These are phyloP conservation scores for Eubasilissa regina DNA, from an alignment of 1,140 invertebrate genomes.

Conservation along the genomic window DNA sequence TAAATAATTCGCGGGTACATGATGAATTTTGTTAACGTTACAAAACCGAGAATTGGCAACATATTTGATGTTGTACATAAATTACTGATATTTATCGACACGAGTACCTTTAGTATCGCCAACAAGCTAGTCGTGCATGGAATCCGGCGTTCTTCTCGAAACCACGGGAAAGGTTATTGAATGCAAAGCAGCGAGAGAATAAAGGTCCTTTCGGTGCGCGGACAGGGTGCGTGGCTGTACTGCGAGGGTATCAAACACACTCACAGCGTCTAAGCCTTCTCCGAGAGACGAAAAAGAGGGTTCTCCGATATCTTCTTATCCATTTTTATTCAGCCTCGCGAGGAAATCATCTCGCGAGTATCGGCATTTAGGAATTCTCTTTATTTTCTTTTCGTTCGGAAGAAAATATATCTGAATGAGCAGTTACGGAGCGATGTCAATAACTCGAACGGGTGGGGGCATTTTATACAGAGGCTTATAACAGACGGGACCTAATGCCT, in stretches of 20 bases:
- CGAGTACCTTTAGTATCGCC: too few species aligned
- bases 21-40: too few species aligned
- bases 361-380: slow-evolving; percentile 52
- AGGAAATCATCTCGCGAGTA: slow-evolving; percentile 54
- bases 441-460: slow-evolving; percentile 5
- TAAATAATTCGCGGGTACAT: too few species aligned
- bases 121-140: too few species aligned
- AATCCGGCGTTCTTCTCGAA: too few species aligned
- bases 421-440: slow-evolving; percentile 35
- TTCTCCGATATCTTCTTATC: slow-evolving; percentile 51
- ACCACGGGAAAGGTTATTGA: slow-evolving; percentile 4
- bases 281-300: slow-evolving; percentile 22
- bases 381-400: slow-evolving; percentile 50
- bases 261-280: slow-evolving; percentile 33
- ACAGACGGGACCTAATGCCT: slow-evolving; percentile 48
- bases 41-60: too few species aligned
- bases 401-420: slow-evolving; percentile 47
- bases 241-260: slow-evolving; percentile 5
- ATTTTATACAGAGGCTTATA: slow-evolving; percentile 37
- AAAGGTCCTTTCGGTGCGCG: background rate
- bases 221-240: background rate
- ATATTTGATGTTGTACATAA: too few species aligned
- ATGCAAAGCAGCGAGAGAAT: slow-evolving; percentile 6
- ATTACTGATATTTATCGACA: too few species aligned
- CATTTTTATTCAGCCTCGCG: slow-evolving; percentile 49